These are phyloP conservation scores for Donacobius atricapilla DNA, from an alignment of 2,113 vertebrate species.

Conservation along the genomic window DNA sequence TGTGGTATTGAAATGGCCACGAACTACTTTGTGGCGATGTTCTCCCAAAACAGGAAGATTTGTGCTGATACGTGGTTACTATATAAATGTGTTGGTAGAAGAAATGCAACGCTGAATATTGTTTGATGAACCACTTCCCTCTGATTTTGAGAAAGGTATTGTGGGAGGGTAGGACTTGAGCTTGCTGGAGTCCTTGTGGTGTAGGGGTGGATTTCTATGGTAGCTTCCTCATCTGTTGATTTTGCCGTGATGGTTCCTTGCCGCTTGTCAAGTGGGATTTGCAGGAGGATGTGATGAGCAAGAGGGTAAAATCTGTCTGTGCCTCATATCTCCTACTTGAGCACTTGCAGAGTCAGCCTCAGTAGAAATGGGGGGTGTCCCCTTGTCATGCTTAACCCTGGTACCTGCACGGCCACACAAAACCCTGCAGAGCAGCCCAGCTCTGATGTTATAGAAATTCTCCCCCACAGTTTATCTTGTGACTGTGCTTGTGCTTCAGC, in stretches of 20 bases:
- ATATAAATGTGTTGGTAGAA: background rate
- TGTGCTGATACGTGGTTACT: background rate
- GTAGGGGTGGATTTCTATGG: rapidly evolving
- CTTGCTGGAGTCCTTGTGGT: background rate
- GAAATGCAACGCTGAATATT: background rate
- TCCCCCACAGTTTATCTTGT: background rate
- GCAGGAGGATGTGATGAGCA: background rate
- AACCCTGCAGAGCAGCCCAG: background rate
- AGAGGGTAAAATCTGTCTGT: background rate
- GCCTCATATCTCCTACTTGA: background rate
- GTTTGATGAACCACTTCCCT: background rate
- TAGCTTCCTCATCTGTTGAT: background rate
- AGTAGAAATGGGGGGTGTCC: background rate
- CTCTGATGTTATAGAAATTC: background rate
- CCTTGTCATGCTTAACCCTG: background rate
- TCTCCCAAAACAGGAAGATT: background rate
- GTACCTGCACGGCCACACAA: rapidly evolving
- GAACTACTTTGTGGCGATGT: background rate
- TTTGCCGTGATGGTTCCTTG: background rate
- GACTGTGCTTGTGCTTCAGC: background rate
- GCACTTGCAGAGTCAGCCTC: background rate
- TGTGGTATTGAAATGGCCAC: background rate
- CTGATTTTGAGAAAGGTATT: background rate
- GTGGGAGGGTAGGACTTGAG: background rate
- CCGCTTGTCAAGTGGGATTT: background rate